Conservation (phyloP, 2,797 vertebrate genomes). For the Coendou prehensilis region DNA sequence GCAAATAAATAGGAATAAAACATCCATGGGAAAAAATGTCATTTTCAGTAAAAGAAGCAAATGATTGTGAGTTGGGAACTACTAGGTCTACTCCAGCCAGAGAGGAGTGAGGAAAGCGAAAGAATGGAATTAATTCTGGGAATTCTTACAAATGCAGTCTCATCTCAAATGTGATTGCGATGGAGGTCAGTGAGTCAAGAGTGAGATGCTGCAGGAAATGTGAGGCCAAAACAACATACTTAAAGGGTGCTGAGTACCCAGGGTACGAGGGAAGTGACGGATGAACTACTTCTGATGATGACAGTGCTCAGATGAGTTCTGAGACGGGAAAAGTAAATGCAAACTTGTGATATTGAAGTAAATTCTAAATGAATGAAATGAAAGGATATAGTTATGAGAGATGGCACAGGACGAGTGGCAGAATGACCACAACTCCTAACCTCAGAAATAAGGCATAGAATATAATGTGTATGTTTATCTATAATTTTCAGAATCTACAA, state of each 20-base stretch:
- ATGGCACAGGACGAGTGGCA: neutral
- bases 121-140: neutral
- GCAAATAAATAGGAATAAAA: constrained; percentile 31
- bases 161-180: neutral
- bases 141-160: neutral
- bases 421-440: neutral
- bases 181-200: neutral
- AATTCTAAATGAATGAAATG: neutral
- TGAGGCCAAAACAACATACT: neutral
- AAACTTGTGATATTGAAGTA: neutral
- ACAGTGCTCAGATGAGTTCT: neutral
- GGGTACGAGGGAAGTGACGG: neutral
- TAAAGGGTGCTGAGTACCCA: neutral
- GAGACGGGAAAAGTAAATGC: neutral
- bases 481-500: neutral
- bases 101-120: neutral
- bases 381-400: neutral
- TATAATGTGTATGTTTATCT: fast-evolving
- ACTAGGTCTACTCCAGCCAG: neutral
- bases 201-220: neutral
- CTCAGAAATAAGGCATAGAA: neutral
- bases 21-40: neutral
- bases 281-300: neutral
- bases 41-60: neutral
- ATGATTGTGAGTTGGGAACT: neutral